Percentiles rank a stretch among this genome's conserved stretches.
phyloP scores from a whole-genome alignment of 2,113 vertebrate species.

The Percina caprodes region DNA sequence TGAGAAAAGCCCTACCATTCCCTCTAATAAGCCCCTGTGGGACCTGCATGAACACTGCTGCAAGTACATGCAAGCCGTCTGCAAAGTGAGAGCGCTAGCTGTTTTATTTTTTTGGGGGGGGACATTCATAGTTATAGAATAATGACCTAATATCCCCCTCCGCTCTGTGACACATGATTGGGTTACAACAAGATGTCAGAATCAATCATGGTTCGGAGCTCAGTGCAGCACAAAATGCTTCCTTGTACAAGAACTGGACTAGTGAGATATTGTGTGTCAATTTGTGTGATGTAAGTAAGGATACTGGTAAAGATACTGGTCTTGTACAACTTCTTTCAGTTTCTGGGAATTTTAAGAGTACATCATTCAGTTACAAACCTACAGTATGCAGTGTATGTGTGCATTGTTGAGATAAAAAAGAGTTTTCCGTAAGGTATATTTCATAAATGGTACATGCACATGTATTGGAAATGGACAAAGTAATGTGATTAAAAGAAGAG shows the following conservation, averaged over 20 bases:
- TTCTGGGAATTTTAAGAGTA: background rate
- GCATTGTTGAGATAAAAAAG: no score
- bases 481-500: background rate
- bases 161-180: slow-evolving; percentile 43
- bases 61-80: slow-evolving; percentile 80
- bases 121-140: slow-evolving; percentile 62
- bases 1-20: slow-evolving; percentile 73
- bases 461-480: background rate
- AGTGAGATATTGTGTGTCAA: slow-evolving; percentile 3
- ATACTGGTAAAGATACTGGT: background rate
- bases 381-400: no score
- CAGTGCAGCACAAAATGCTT: slow-evolving; percentile 26
- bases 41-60: slow-evolving; percentile 79
- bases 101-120: no score
- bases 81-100: slow-evolving; percentile 75
- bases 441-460: background rate
- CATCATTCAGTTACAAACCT: slow-evolving; percentile 10
- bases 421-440: background rate
- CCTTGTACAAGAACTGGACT: slow-evolving; percentile 11
- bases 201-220: slow-evolving; percentile 26
- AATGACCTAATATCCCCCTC: slow-evolving; percentile 65
- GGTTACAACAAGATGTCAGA: slow-evolving; percentile 58
- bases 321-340: background rate
- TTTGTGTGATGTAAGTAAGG: slow-evolving; percentile 13
- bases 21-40: slow-evolving; percentile 88